Conservation (phyloP, 2,113 vertebrate species). For the Emydura subglobosa region DNA sequence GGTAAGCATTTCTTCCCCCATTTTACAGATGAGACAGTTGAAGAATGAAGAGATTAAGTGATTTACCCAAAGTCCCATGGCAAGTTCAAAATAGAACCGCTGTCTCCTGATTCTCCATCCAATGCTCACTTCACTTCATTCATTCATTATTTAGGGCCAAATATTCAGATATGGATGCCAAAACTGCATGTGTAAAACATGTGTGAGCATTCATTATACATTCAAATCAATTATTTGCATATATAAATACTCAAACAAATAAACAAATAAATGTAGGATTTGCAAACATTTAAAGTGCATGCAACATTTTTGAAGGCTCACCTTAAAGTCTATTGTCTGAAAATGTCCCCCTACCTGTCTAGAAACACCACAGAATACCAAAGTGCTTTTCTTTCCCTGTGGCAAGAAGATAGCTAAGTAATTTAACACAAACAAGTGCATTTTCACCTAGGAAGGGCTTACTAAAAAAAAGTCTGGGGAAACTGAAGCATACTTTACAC, state of each 20-base stretch:
- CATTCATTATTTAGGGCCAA: not conserved
- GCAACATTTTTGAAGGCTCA: not conserved
- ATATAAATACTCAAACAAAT: not conserved
- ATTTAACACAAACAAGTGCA: not conserved
- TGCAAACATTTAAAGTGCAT: not conserved
- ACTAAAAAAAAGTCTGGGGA: not conserved
- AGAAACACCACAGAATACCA: slow-evolving; percentile 3
- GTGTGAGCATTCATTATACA: not conserved
- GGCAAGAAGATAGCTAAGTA: slow-evolving; percentile 7
- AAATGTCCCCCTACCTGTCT: slow-evolving; percentile 7
- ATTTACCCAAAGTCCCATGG: not conserved
- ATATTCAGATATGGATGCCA: not conserved
- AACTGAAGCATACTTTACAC: fast-evolving
- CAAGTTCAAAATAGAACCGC: fast-evolving
- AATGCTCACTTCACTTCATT: not conserved
- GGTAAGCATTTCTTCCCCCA: not conserved
- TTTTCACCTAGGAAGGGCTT: not conserved
- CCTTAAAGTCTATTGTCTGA: not conserved
- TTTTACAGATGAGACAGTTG: not conserved
- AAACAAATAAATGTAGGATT: not conserved
- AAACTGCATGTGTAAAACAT: fast-evolving
- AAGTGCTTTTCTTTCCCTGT: not conserved
- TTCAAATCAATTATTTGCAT: slow-evolving; percentile 13
- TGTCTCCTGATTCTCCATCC: fast-evolving
- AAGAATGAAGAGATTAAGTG: fast-evolving